phyloP scores from a whole-genome alignment of 2,797 vertebrate genomes.

The Falco peregrinus region DNA sequence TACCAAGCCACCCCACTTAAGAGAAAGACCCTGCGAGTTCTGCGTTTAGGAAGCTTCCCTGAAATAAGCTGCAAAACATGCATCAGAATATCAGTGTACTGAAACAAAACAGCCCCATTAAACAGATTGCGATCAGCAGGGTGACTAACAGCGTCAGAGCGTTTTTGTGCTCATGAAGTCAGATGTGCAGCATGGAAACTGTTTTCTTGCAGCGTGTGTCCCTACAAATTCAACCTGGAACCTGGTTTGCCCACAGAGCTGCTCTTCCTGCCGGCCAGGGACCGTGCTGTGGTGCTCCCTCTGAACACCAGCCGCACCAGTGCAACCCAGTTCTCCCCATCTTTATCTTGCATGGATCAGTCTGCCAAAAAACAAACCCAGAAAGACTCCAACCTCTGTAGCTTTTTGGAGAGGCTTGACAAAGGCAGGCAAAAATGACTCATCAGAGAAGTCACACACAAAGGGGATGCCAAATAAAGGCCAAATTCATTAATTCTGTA shows the following conservation, averaged over 20 bases:
- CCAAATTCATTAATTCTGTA: not conserved
- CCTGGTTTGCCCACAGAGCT: fast-evolving
- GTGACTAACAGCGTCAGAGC: not conserved
- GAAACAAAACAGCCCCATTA: not conserved
- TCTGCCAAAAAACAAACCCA: not conserved
- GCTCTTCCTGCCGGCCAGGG: not conserved
- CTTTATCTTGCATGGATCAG: not conserved
- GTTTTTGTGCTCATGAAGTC: fast-evolving
- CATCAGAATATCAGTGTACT: not conserved
- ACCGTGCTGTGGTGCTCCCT: fast-evolving
- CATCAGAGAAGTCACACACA: not conserved
- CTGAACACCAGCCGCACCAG: not conserved
- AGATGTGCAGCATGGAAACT: not conserved
- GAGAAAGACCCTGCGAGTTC: not conserved
- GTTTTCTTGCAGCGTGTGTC: not conserved
- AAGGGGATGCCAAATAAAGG: not conserved
- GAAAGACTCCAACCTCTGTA: not conserved
- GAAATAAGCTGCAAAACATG: not conserved
- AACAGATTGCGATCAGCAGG: not conserved
- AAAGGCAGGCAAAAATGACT: conserved; percentile 1
- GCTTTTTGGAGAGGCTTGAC: not conserved
- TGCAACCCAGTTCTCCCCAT: not conserved
- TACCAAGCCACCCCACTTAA: not conserved
- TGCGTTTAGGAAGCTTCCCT: not conserved
- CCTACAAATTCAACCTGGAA: not conserved